Base-by-base conservation (phyloP, 2,797 vertebrate genomes). In the Chelon labrosus region DNA sequence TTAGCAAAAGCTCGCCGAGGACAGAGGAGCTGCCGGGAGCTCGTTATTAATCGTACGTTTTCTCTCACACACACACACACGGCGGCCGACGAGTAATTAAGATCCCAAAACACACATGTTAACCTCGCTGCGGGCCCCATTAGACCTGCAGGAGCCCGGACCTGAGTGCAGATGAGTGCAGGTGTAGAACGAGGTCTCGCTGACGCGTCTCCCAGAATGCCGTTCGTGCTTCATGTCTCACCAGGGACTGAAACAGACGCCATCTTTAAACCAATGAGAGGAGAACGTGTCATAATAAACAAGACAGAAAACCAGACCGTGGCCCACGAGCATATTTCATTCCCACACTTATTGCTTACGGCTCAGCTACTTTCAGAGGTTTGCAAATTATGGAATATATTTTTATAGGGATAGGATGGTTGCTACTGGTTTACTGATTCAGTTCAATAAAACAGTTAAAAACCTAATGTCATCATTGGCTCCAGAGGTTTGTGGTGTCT, bases 41-140 rank as follows among this genome's bases (percentile, higher is more conserved):
- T 85, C 61, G 76, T 92, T 93, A 93, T 90, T 80, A 90, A 92
- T 91, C 62, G 55, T 63, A 70, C 58, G 58, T 68, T 22, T 19
- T 73, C 75, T 50, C 47, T 73, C 75, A 58, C 65, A 57, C 79
- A 68, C 70, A 62, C 87, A 9, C 47, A 49, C 58, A 63, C 52
- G 53, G 31, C 31, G 31, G 31, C 31, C 73, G 65, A 82, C 64
- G 57, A 83, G 82, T 93, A 93, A 93, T 93, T 93, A 93, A 91
- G 89, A 88, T 84, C 77, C 84, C 82, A 84, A 88, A 91, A 91
- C 91, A 88, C 90, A 90, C 87, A 85, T 75, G 84, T 90, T 92
- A 85, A 90, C 90, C 87, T 80, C 20, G 70, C 86, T 86, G 12
- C 54, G 56, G 90, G 84, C 80, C 91, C 7, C 77, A 87, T 91